Base-by-base conservation (phyloP, 2,888 invertebrate genomes). In the Tipula lateralis region DNA sequence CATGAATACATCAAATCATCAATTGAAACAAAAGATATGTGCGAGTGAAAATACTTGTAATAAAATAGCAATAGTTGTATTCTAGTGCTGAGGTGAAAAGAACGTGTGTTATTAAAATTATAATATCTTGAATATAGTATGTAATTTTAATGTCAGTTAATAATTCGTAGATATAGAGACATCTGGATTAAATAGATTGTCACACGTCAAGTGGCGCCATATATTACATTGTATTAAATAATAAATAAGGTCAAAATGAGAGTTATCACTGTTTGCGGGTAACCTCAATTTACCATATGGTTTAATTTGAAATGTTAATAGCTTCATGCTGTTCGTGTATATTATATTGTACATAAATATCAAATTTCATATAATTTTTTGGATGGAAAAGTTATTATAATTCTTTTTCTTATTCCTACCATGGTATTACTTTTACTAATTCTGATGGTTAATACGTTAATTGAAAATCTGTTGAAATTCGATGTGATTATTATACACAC, bases 251-350 rank as follows among this genome's bases (percentile, higher is more conserved):
- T 66, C 66, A 66, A 66, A 66, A 66, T 66, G 24, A 66, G 66
- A 24, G 66, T 24, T 7, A 50, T 6, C 16, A 16, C 16, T 44
- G 19, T 50, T 19, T 19, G 50, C 24, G 24, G 24, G 66, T 66
- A 66, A 66, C 66, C 66, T 66, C 66, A 66, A 66, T 66, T 19
- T 66, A 66, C 66, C 66, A 66, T 66, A 66, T 66, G 66, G 66
- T 66, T 66, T 24, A 24, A 66, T 66, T 66, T 24, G 24, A 66
- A 66, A 66, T 66, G 66, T 66, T 66, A 66, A 66, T 66, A 66
- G 24, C 66, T 66, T 66, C 66, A 66, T 66, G 66, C 66, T 66
- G 66, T 66, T 66, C 66, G 24, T 19, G 66, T 24, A 24, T 66
- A 50, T 50, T 50, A 50, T 50, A 19, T n/a, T 66, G n/a, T 44